phyloP scores from a whole-genome alignment of 2,888 invertebrate genomes.

The Loripinus fragilis region DNA sequence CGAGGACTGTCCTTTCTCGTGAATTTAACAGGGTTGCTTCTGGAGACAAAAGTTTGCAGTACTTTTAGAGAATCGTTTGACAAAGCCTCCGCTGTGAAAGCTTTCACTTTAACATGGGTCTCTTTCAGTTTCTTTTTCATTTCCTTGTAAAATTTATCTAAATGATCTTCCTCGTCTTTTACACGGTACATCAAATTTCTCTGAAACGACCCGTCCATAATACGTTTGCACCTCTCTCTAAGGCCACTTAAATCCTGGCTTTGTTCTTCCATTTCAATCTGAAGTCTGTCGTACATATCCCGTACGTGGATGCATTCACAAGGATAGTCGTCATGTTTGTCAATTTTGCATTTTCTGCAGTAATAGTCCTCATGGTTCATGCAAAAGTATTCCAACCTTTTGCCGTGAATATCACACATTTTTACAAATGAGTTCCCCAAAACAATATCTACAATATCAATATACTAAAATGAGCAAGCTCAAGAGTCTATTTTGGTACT shows the following conservation, averaged over 20 bases:
- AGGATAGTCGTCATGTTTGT: conserved; percentile 39
- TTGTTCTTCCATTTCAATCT: conserved; percentile 51
- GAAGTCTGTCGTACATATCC: conserved; percentile 50
- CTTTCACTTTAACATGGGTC: conserved; percentile 46
- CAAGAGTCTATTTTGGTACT: no score
- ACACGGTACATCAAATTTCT: conserved; percentile 48
- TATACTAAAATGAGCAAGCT: no score
- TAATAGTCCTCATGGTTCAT: conserved; percentile 49
- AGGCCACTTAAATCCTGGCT: conserved; percentile 44
- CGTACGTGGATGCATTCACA: conserved; percentile 55
- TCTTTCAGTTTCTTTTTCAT: conserved; percentile 55
- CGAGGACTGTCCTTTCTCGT: conserved; percentile 31
- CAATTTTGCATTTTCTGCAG: conserved; percentile 44
- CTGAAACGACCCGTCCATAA: conserved; percentile 54
- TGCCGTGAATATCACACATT: conserved; percentile 55
- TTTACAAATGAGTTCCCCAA: not conserved
- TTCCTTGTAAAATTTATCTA: conserved; percentile 51
- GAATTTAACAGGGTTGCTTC: conserved; percentile 30
- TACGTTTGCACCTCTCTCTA: conserved; percentile 39
- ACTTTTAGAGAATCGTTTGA: conserved; percentile 40
- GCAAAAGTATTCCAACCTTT: conserved; percentile 53
- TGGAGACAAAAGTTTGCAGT: conserved; percentile 39
- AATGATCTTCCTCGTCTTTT: conserved; percentile 50
- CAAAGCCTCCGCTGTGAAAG: conserved; percentile 54
- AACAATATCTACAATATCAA: no score